These are phyloP conservation scores for Megalurothrips usitatus DNA, from an alignment of 2,888 invertebrate species.

Conservation along the genomic window DNA sequence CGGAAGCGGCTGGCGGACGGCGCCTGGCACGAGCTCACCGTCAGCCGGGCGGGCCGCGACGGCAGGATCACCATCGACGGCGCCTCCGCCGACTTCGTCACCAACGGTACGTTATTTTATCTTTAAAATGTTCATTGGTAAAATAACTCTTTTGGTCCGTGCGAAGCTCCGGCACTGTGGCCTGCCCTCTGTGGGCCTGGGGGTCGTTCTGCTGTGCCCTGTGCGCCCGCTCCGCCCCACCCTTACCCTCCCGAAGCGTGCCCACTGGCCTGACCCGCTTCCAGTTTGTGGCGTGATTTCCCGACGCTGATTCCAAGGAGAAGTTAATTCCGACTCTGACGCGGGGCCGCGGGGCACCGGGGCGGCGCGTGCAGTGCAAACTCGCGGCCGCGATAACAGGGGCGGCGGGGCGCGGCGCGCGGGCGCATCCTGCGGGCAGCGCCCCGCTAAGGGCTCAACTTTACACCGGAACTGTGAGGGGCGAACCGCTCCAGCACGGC, in stretches of 20 bases:
- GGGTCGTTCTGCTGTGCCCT: background rate
- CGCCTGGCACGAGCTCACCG: slow-evolving; percentile 84
- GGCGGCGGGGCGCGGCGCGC: background rate
- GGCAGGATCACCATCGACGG: slow-evolving; percentile 87
- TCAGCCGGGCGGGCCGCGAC: slow-evolving; percentile 75
- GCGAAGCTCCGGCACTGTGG: too few relatives aligned
- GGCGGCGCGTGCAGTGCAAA: too few relatives aligned
- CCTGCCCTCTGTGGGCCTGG: too few relatives aligned
- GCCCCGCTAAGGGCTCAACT: too few relatives aligned
- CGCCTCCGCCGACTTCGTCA: slow-evolving; percentile 80
- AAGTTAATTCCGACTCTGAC: background rate
- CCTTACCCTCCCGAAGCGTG: slow-evolving; percentile 13
- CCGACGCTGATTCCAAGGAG: background rate
- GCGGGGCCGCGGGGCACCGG: too few relatives aligned
- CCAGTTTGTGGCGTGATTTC: background rate
- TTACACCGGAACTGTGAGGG: too few relatives aligned
- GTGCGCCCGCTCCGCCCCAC: slow-evolving; percentile 2
- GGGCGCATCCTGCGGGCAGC: too few relatives aligned
- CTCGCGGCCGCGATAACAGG: background rate
- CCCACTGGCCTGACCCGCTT: background rate
- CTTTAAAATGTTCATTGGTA: background rate
- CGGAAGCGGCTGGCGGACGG: slow-evolving; percentile 82
- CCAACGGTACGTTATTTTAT: slow-evolving; percentile 59
- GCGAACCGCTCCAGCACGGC: too few relatives aligned
- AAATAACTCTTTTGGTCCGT: too few relatives aligned